Evolutionary conservation across 35 echinoderm and acorn worm genomes (phyloP).

Genomic region (Stichopus chloronotus): DNA sequence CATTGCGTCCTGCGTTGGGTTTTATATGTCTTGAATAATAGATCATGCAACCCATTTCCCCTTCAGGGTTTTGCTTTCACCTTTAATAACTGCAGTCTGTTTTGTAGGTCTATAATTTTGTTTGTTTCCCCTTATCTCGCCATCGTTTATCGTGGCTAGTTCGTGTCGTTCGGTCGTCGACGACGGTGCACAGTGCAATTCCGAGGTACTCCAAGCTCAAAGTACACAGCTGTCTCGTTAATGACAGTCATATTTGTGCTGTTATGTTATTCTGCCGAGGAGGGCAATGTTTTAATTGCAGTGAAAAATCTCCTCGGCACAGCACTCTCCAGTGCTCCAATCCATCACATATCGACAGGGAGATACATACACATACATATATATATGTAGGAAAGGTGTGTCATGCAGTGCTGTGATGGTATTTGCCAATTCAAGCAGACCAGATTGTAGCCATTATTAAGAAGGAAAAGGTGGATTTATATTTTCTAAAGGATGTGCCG

Average conservation of each 20-base stretch:
- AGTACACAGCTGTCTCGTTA: slow-evolving; percentile 13
- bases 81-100: not conserved
- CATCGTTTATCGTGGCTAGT: not conserved
- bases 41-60: not conserved
- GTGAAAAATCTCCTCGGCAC: not conserved
- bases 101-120: not conserved
- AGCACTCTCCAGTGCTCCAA: not conserved
- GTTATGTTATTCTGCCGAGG: not conserved
- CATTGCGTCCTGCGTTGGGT: slow-evolving; percentile 8
- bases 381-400: slow-evolving; percentile 30
- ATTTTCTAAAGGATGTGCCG: slow-evolving; percentile 26
- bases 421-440: not conserved
- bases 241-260: not conserved
- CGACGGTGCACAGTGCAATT: not conserved
- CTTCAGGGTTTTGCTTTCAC: not conserved
- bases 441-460: slow-evolving; percentile 25
- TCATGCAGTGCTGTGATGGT: not conserved
- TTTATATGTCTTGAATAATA: not conserved
- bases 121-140: not conserved
- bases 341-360: not conserved
- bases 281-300: slow-evolving; percentile 6
- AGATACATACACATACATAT: not conserved
- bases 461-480: slow-evolving; percentile 8
- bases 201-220: not conserved
- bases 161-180: not conserved